Conservation (phyloP, 2,797 vertebrate species). For the Loris lydekkerianus region DNA sequence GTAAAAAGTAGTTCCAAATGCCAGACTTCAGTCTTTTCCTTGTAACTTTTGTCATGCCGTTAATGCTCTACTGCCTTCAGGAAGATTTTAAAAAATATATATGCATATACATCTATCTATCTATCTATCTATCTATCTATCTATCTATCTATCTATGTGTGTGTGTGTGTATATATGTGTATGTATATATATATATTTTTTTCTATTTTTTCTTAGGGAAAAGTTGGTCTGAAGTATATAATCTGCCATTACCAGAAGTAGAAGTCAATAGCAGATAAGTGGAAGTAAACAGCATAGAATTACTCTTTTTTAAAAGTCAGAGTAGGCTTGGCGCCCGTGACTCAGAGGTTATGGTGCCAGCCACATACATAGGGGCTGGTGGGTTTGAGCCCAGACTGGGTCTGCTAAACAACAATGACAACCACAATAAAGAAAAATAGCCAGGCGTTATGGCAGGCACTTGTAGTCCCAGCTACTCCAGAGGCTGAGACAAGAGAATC, state of each 20-base stretch:
- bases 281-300: conserved; percentile 18
- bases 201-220: conserved; percentile 44
- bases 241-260: conserved; percentile 28
- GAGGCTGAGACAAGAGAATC: too few species aligned
- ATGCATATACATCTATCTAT: neutral
- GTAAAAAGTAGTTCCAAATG: conserved; percentile 5
- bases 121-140: too few species aligned
- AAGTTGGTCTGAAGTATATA: conserved; percentile 36
- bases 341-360: too few species aligned
- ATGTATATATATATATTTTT: neutral
- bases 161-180: neutral
- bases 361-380: too few species aligned
- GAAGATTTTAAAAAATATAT: neutral
- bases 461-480: too few species aligned
- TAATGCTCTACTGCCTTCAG: conserved; percentile 1
- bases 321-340: neutral
- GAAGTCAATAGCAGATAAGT: conserved; percentile 14
- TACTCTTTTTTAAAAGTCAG: conserved; percentile 29
- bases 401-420: too few species aligned
- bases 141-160: too few species aligned
- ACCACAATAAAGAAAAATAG: too few species aligned
- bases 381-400: too few species aligned
- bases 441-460: too few species aligned
- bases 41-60: conserved; percentile 37
- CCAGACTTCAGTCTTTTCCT: conserved; percentile 17